A percentile compares a stretch with the other conserved stretches of the same genome.
These are phyloP conservation scores for Struthidea cinerea DNA, from an alignment of 2,113 vertebrate genomes.

Conservation along the genomic window DNA sequence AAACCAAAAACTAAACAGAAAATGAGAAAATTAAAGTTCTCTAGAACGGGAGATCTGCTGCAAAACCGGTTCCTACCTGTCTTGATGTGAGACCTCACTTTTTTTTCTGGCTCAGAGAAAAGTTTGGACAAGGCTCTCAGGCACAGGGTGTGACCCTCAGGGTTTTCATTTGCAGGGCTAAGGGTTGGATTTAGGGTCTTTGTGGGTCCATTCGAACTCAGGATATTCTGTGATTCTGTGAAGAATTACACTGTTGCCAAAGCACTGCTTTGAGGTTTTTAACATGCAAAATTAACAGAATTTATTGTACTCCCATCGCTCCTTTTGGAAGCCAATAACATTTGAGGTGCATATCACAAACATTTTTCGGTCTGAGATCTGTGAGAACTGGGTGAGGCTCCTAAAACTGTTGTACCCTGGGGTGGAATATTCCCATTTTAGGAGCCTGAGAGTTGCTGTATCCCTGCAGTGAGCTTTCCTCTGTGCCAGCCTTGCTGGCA, in stretches of 20 bases:
- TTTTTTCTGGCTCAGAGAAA: background rate
- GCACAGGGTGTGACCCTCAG: background rate
- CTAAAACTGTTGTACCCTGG: background rate
- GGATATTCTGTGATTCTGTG: background rate
- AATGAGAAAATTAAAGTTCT: background rate
- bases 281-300: background rate
- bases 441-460: background rate
- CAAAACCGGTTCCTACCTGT: background rate
- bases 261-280: background rate
- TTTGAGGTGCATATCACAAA: accelerated
- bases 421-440: background rate
- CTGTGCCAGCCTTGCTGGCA: background rate
- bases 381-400: background rate
- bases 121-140: background rate
- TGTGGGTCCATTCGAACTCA: background rate
- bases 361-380: background rate
- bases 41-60: background rate
- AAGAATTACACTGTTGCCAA: accelerated
- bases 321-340: accelerated
- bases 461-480: background rate
- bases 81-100: background rate
- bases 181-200: background rate
- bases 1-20: background rate
- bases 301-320: background rate
- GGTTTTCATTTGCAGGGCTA: background rate